Base-by-base conservation (phyloP, 2,797 vertebrate genomes). In the Gymnopithys bicolor region DNA sequence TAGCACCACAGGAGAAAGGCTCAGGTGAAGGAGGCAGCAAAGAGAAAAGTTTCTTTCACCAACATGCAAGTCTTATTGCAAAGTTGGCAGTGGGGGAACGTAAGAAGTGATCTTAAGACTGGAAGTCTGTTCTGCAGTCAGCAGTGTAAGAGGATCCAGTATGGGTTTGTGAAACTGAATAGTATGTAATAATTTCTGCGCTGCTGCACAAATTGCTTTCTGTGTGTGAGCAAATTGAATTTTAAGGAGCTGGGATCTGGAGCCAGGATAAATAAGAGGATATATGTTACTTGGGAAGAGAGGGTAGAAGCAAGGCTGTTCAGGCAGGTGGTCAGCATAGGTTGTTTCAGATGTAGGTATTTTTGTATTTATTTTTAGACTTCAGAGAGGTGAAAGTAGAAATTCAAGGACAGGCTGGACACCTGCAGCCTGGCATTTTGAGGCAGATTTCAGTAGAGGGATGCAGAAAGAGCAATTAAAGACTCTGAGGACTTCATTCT, bases 161-260 rank as follows among this genome's bases (percentile, higher is more conserved):
- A 70, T 30, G 82, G 41, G 13, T 60, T 69, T 88, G 62, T 85
- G 79, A 68, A 77, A 48, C 30, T 84, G 58, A 71, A 49, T 35
- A 19, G 43, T 71, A 21, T 37, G 41, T 53, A 53, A 58, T 70
- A 1, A 39, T 55, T 68, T 86, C 76, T 85, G 66, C 51, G 43
- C 55, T 66, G 48, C 49, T 64, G 43, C 11, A 15, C 46, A 59
- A 39, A 64, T 89, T 82, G 19, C 25, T 69, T 89, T 11, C 59
- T 32, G 45, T 49, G 46, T 76, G 82, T 84, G 59, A 25, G 22
- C n/a, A 95, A 82, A 60, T 7, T 49, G 75, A 55, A 49, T 77
- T 87, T 93, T 59, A 59, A 84, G 71, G 48, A 93, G 55, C 22
- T 90, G 51, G 21, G 5, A 24, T 90, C 66, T 63, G 25, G 18